These are phyloP conservation scores for Xiphophorus couchianus DNA, from an alignment of 2,113 vertebrate species.

Conservation along the genomic window DNA sequence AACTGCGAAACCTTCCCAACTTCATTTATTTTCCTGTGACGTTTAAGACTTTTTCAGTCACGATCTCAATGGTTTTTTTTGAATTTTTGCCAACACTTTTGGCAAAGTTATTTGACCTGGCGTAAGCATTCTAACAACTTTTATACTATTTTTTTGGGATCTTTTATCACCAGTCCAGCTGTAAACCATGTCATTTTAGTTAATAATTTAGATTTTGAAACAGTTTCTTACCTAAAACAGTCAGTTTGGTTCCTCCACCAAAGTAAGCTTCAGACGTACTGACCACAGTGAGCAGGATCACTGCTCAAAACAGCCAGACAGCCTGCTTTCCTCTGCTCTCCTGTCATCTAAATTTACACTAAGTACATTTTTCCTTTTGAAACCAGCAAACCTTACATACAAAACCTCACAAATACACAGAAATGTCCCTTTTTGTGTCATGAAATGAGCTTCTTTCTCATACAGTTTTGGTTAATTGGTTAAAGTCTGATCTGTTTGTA, in stretches of 20 bases:
- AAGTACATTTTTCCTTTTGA: not conserved
- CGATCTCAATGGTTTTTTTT: not conserved
- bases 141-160: not conserved
- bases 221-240: slow-evolving; percentile 2
- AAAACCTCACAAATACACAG: not conserved
- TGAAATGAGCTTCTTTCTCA: not conserved
- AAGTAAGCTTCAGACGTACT: slow-evolving; percentile 65
- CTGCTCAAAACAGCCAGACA: not conserved
- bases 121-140: not conserved
- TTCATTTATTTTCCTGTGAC: no score
- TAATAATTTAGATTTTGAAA: not conserved
- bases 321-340: not conserved
- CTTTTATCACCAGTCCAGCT: not conserved
- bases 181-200: not conserved
- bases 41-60: no score
- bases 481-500: not conserved
- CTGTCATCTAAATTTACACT: fast-evolving
- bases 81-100: not conserved
- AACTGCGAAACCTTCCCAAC: no score
- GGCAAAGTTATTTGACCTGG: not conserved
- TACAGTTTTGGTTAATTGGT: not conserved
- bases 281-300: slow-evolving; percentile 8
- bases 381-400: not conserved
- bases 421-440: not conserved
- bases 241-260: slow-evolving; percentile 68